Conservation (phyloP, 2,797 vertebrate genomes). For the Aselliscus stoliczkanus region DNA sequence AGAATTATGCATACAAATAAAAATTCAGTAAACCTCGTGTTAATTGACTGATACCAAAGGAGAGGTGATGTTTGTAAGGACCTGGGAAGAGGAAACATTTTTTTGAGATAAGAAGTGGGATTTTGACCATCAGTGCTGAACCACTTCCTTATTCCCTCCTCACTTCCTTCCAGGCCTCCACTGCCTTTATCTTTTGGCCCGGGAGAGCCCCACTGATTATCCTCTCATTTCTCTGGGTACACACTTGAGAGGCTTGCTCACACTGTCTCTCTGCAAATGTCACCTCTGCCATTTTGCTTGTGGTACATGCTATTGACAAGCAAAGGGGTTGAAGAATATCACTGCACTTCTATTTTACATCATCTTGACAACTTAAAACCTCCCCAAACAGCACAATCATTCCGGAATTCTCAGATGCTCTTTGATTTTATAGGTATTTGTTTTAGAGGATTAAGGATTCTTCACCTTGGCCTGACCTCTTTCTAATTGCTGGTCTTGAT, state of each 20-base stretch:
- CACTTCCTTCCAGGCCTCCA: fast-evolving
- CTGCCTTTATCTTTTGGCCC: not conserved
- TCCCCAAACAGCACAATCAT: not conserved
- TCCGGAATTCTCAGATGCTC: not conserved
- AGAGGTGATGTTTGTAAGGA: not conserved
- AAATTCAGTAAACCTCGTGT: not conserved
- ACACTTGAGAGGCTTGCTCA: not conserved
- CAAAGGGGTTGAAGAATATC: not conserved
- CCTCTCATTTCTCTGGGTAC: not conserved
- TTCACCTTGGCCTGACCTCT: not conserved
- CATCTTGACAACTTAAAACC: slow-evolving; percentile 33
- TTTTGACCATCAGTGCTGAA: not conserved
- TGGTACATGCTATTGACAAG: not conserved
- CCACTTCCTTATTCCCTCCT: not conserved
- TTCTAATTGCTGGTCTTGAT: slow-evolving; percentile 3
- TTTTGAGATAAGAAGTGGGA: not conserved
- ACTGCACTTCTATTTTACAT: not conserved
- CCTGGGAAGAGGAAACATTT: not conserved
- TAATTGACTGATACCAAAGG: not conserved
- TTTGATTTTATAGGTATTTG: slow-evolving; percentile 20
- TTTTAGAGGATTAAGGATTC: slow-evolving; percentile 10
- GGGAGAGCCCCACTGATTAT: not conserved
- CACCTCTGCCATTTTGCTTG: not conserved
- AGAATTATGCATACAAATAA: not conserved
- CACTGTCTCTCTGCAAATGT: not conserved